Conservation (phyloP, 2,888 invertebrate genomes). For the Dolomedes plantarius region DNA sequence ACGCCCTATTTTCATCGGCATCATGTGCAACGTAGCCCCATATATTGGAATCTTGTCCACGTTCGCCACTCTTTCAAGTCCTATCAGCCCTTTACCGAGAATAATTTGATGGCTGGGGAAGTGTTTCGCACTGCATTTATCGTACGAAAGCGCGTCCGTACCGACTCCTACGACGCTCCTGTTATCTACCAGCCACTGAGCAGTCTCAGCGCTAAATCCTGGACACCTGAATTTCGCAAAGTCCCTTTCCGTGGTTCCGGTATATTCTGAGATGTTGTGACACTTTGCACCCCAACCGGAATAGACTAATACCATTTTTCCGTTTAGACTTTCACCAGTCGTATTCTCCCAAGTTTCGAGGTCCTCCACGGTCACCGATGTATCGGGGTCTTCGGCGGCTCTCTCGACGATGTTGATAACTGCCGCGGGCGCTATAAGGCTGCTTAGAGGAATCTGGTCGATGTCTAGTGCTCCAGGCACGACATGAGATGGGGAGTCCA, state of each 20-base stretch:
- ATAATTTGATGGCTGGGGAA: slow-evolving; percentile 80
- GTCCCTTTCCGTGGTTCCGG: slow-evolving; percentile 69
- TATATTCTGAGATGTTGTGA: slow-evolving; percentile 69
- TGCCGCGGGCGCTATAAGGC: slow-evolving; percentile 42
- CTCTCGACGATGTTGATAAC: slow-evolving; percentile 45
- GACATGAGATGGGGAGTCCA: slow-evolving; percentile 55
- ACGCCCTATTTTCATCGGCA: slow-evolving; percentile 82
- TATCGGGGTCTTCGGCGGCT: slow-evolving; percentile 44
- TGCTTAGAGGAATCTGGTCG: slow-evolving; percentile 26
- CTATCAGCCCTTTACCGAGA: slow-evolving; percentile 78
- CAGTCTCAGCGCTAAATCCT: slow-evolving; percentile 81
- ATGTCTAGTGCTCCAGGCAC: not conserved
- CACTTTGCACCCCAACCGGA: slow-evolving; percentile 77
- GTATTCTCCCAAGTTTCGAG: slow-evolving; percentile 76
- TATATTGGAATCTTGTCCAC: slow-evolving; percentile 75
- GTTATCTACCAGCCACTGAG: slow-evolving; percentile 81
- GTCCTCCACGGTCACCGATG: slow-evolving; percentile 62
- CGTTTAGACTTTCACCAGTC: slow-evolving; percentile 77
- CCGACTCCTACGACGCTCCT: slow-evolving; percentile 82
- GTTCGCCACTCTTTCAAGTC: slow-evolving; percentile 82
- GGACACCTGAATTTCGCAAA: slow-evolving; percentile 73
- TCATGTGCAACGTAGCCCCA: slow-evolving; percentile 76
- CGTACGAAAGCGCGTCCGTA: slow-evolving; percentile 82
- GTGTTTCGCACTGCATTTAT: slow-evolving; percentile 79
- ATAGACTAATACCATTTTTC: slow-evolving; percentile 78